These are phyloP conservation scores for Synanthedon vespiformis DNA, from an alignment of 2,888 invertebrate species.

Conservation along the genomic window DNA sequence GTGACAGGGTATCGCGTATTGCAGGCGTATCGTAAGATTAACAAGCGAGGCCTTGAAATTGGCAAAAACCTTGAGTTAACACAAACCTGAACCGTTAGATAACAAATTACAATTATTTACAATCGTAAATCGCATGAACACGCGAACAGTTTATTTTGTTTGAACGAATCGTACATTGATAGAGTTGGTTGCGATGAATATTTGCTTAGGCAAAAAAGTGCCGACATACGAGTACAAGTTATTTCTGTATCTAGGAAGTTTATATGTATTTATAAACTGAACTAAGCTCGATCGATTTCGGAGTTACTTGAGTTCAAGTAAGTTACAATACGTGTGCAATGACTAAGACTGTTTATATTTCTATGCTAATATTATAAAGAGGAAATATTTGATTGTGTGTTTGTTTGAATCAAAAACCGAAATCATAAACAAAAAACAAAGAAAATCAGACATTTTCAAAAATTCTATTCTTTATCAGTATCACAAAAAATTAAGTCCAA, in stretches of 20 bases:
- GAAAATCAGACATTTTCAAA: no score
- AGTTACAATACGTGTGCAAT: no score
- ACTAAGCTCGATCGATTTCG: slow-evolving; percentile 6
- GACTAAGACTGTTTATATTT: no score
- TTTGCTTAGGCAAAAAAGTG: background rate
- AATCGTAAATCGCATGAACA: slow-evolving; percentile 44
- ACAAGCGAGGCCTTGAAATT: slow-evolving; percentile 16
- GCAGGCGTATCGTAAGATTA: background rate
- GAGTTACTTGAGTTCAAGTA: background rate
- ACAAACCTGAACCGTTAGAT: background rate
- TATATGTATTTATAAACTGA: slow-evolving; percentile 27
- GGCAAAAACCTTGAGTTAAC: slow-evolving; percentile 16
- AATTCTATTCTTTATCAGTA: no score
- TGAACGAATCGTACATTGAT: slow-evolving; percentile 34
- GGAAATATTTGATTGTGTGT: no score
- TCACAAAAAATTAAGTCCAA: no score
- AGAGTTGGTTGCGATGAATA: background rate
- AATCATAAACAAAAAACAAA: no score
- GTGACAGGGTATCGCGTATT: background rate
- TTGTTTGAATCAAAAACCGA: no score
- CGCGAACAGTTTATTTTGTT: slow-evolving; percentile 46
- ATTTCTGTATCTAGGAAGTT: slow-evolving; percentile 29
- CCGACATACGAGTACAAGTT: slow-evolving; percentile 11
- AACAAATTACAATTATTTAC: slow-evolving; percentile 44
- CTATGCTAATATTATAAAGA: no score